Conservation (phyloP, 1,140 invertebrate genomes). For the Drosophila tani region DNA sequence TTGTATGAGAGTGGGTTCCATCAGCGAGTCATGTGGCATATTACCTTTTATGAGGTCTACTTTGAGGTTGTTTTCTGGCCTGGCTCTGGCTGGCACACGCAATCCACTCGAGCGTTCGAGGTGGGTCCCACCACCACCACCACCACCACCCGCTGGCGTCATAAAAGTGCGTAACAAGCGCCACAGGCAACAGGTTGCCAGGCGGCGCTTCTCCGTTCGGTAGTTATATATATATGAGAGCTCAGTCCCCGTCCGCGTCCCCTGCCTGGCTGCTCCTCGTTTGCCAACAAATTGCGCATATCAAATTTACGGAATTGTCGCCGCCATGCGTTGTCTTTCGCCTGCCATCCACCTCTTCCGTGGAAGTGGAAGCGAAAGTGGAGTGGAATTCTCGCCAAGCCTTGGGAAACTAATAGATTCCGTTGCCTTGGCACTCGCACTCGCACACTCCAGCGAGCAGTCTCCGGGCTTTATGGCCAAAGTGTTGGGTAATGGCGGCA, state of each 20-base stretch:
- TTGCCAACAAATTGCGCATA: slow-evolving; percentile 81
- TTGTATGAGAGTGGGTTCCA: slow-evolving; percentile 22
- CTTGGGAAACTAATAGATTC: slow-evolving; percentile 80
- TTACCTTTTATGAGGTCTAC: slow-evolving; percentile 65
- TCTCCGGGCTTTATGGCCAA: slow-evolving; percentile 41
- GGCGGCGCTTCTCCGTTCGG: slow-evolving; percentile 19
- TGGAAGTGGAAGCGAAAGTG: slow-evolving; percentile 9
- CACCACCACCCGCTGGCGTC: slow-evolving; percentile 35
- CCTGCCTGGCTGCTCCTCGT: slow-evolving; percentile 42
- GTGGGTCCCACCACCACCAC: slow-evolving; percentile 18
- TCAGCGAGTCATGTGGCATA: slow-evolving; percentile 59
- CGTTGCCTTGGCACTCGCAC: slow-evolving; percentile 52
- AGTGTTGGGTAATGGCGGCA: slow-evolving; percentile 73
- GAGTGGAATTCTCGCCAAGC: slow-evolving; percentile 50
- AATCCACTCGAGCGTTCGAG: slow-evolving; percentile 32
- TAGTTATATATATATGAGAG: slow-evolving; percentile 28
- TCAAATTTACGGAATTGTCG: slow-evolving; percentile 82
- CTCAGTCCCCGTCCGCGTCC: neutral
- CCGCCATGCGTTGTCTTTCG: slow-evolving; percentile 13
- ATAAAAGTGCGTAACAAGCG: slow-evolving; percentile 69
- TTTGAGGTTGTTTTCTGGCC: slow-evolving; percentile 33
- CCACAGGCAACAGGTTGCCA: slow-evolving; percentile 71
- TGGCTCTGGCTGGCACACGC: slow-evolving; percentile 30
- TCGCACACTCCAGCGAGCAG: slow-evolving; percentile 10
- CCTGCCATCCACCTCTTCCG: slow-evolving; percentile 18